Percentiles rank a stretch among this genome's conserved stretches.
phyloP scores from a whole-genome alignment of 2,113 vertebrate species.

The Crotalus viridis region DNA sequence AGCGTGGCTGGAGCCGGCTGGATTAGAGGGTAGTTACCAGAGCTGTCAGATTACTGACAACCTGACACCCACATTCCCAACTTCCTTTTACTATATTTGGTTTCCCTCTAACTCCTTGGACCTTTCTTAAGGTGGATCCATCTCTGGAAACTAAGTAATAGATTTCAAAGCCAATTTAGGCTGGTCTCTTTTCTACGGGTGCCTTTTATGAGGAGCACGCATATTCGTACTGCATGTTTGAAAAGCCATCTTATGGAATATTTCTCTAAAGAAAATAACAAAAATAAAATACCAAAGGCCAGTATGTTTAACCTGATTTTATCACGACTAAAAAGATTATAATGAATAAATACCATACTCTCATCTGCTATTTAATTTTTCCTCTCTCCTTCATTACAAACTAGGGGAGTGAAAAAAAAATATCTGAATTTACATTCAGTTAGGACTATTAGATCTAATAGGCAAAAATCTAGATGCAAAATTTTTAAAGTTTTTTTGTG shows the following conservation, averaged over 20 bases:
- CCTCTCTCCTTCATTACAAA: not conserved
- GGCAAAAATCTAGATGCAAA: not conserved
- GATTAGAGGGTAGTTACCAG: conserved; percentile 99
- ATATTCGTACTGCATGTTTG: conserved; percentile 10
- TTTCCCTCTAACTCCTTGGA: conserved; percentile 82
- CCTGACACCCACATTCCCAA: conserved; percentile 96
- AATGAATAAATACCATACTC: not conserved
- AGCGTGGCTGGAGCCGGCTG: conserved; percentile 96
- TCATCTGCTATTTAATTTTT: not conserved
- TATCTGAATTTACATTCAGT: not conserved
- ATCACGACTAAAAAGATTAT: not conserved
- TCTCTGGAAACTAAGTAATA: conserved; percentile 61
- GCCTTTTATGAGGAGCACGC: conserved; percentile 10
- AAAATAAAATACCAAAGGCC: not conserved
- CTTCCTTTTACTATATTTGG: conserved; percentile 91
- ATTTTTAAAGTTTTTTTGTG: not conserved
- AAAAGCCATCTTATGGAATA: not conserved
- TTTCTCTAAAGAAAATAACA: not conserved
- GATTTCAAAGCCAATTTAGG: conserved; percentile 39
- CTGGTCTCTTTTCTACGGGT: not conserved
- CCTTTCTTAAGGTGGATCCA: conserved; percentile 80
- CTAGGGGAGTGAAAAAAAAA: not conserved
- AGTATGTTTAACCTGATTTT: not conserved
- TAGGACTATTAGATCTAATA: not conserved
- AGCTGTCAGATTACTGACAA: conserved; percentile 99